Evolutionary conservation across 1,140 invertebrate genomes (phyloP).

Genomic region (Bombus consobrinus): DNA sequence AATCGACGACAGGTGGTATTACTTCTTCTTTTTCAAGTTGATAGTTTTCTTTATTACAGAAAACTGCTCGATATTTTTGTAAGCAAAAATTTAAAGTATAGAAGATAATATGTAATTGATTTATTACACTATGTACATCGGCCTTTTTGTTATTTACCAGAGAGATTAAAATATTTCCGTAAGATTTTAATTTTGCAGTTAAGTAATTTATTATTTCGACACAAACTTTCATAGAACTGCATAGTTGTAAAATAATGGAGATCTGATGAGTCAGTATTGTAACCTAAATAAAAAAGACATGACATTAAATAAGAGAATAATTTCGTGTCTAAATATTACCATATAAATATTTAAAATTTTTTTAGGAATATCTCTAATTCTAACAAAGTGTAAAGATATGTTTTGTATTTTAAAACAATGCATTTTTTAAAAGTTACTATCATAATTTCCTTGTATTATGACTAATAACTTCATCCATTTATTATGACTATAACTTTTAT

Average conservation of each 20-base stretch:
- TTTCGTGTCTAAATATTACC: background rate
- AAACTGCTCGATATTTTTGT: slow-evolving; percentile 33
- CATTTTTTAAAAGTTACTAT: too few species aligned
- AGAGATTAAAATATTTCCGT: slow-evolving; percentile 16
- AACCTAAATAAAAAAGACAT: slow-evolving; percentile 19
- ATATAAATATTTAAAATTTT: background rate
- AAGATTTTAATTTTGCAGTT: slow-evolving; percentile 17
- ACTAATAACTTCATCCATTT: too few species aligned
- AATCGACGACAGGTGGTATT: slow-evolving; percentile 31
- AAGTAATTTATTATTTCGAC: slow-evolving; percentile 48
- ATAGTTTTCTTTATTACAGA: background rate
- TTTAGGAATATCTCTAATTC: too few species aligned
- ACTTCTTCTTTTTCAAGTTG: background rate
- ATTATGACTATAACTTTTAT: background rate
- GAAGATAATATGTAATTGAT: slow-evolving; percentile 45
- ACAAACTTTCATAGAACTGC: slow-evolving; percentile 42
- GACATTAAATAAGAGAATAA: slow-evolving; percentile 8
- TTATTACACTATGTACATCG: background rate
- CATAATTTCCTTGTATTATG: background rate
- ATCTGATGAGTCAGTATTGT: slow-evolving; percentile 28
- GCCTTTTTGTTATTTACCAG: background rate
- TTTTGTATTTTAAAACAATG: too few species aligned
- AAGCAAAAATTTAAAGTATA: slow-evolving; percentile 50
- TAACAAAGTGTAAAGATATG: too few species aligned
- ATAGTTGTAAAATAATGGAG: slow-evolving; percentile 54